Percentiles rank a stretch among this genome's conserved stretches.
These are phyloP conservation scores for Leptinotarsa rubiginosa DNA, from an alignment of 2,888 invertebrate species.

Conservation along the genomic window DNA sequence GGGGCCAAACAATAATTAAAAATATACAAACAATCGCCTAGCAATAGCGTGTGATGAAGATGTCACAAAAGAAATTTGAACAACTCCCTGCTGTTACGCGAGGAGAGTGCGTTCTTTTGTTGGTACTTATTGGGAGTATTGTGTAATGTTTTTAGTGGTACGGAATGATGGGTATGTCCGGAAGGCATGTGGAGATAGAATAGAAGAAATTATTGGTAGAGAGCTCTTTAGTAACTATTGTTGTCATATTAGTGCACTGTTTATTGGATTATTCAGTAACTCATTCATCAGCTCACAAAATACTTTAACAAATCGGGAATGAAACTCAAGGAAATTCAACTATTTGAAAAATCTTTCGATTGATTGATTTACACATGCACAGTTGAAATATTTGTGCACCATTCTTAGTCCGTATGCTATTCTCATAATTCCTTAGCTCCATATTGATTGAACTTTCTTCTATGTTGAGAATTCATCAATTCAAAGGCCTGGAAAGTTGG, in stretches of 20 bases:
- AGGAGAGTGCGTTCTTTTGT: neutral
- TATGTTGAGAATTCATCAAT: too few relatives aligned
- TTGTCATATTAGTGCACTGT: neutral
- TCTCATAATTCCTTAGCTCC: too few relatives aligned
- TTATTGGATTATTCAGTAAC: too few relatives aligned
- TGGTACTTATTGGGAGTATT: constrained; percentile 8
- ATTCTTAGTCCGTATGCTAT: too few relatives aligned
- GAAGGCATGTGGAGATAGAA: neutral
- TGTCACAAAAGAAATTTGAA: constrained; percentile 19
- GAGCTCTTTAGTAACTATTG: neutral
- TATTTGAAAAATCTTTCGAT: too few relatives aligned
- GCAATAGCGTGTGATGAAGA: constrained; percentile 5
- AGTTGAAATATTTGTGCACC: too few relatives aligned
- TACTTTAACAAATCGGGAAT: too few relatives aligned
- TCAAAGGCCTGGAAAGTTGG: too few relatives aligned
- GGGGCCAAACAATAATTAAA: constrained; percentile 17
- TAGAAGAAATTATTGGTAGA: neutral
- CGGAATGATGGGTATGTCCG: neutral
- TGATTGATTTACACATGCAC: too few relatives aligned
- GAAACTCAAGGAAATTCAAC: too few relatives aligned
- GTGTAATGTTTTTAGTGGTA: neutral
- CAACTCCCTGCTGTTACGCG: constrained; percentile 5
- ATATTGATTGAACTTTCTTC: too few relatives aligned
- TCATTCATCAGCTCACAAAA: too few relatives aligned
- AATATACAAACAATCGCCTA: constrained; percentile 7